These are phyloP conservation scores for Penaeus indicus DNA, from an alignment of 1,140 invertebrate genomes.

Conservation along the genomic window DNA sequence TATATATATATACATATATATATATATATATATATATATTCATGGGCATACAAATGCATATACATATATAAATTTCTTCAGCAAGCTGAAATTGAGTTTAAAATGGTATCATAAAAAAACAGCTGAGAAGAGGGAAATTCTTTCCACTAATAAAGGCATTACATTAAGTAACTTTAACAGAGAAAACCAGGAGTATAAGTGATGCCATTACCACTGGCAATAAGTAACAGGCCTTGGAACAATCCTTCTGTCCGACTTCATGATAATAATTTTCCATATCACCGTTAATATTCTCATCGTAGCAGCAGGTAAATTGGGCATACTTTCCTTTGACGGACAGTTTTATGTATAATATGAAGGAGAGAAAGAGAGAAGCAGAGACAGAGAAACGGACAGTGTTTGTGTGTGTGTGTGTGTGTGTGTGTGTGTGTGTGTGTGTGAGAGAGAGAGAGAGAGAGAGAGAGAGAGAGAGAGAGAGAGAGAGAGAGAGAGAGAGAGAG, in stretches of 20 bases:
- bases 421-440: no score
- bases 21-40: no score
- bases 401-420: background rate
- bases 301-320: background rate
- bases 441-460: no score
- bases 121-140: background rate
- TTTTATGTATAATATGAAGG: background rate
- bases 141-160: background rate
- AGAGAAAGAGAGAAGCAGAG: conserved; percentile 2
- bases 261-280: background rate
- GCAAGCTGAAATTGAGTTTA: background rate
- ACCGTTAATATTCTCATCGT: background rate
- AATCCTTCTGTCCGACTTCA: background rate
- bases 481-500: no score
- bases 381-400: background rate
- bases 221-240: no score
- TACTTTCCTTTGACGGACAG: background rate
- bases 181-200: no score
- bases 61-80: background rate
- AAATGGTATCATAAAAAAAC: background rate
- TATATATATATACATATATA: no score
- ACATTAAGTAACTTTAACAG: background rate
- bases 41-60: background rate
- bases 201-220: no score
- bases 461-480: no score